Conservation (phyloP, 2,113 vertebrate genomes). For the Eubucco bourcierii region DNA sequence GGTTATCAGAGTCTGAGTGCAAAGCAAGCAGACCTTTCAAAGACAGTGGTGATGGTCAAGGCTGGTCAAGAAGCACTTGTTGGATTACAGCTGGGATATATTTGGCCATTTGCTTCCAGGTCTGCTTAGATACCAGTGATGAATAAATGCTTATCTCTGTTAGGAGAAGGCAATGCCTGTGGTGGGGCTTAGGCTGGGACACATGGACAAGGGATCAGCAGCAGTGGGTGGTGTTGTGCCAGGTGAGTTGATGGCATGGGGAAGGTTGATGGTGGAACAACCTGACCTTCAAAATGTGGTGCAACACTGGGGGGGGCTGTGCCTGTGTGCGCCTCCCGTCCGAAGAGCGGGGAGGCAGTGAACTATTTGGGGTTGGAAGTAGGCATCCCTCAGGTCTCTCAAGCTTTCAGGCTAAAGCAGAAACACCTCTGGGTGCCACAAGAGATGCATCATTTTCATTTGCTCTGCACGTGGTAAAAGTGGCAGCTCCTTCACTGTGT, state of each 20-base stretch:
- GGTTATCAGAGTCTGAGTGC: background rate
- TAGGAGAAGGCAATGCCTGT: fast-evolving
- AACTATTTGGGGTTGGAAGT: background rate
- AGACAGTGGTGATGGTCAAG: background rate
- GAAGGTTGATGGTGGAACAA: background rate
- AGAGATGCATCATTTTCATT: background rate
- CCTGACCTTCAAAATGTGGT: fast-evolving
- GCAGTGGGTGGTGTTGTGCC: fast-evolving
- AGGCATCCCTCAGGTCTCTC: background rate
- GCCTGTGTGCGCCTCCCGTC: background rate
- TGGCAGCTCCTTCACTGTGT: background rate
- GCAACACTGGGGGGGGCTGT: background rate
- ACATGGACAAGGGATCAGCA: fast-evolving
- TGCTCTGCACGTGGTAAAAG: background rate
- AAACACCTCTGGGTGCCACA: background rate
- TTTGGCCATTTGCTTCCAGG: background rate
- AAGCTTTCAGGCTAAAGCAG: background rate
- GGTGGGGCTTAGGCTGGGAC: background rate
- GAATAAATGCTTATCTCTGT: background rate
- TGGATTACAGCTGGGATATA: background rate
- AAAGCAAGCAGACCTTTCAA: background rate
- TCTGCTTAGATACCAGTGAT: background rate
- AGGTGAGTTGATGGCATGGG: background rate
- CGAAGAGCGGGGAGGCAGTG: background rate
- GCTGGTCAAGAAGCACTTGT: background rate